Base-by-base conservation (phyloP, 2,888 invertebrate genomes). In the Erpobdella octoculata region DNA sequence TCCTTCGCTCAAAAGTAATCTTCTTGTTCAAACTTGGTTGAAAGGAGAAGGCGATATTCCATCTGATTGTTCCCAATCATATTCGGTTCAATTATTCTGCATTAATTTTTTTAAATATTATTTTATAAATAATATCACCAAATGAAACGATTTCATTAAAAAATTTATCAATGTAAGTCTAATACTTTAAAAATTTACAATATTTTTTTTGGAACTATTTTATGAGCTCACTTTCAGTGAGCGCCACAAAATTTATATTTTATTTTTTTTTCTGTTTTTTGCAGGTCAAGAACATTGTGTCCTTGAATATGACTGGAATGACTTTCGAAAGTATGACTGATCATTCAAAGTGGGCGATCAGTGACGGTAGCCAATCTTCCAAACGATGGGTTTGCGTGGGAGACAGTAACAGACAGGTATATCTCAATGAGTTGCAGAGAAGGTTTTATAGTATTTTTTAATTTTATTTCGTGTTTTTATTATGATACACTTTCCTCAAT, bases 371-470 rank as follows among this genome's bases (percentile, higher is more conserved):
- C n/a, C n/a, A n/a, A n/a, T n/a, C n/a, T n/a, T n/a, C n/a, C n/a
- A n/a, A n/a, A n/a, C n/a, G 6, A n/a, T 69, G 69, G 69, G 33
- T 69, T 15, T 69, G 69, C n/a, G 36, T 69, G 1, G 69, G 69
- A 58, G 69, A 69, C 21, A 69, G 48, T n/a, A 69, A 69, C 33
- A 48, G 69, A 69, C 69, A 69, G 58, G 69, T 69, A 25, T 15
- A 33, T 46, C 4, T n/a, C n/a, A n/a, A n/a, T n/a, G n/a, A n/a
- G n/a, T n/a, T n/a, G n/a, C n/a, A n/a, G n/a, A n/a, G n/a, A n/a
- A n/a, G n/a, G n/a, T n/a, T n/a, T n/a, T n/a, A n/a, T n/a, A n/a
- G n/a, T n/a, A n/a, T n/a, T n/a, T n/a, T n/a, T n/a, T n/a, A n/a
- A n/a, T n/a, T n/a, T n/a, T n/a, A n/a, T n/a, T n/a, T n/a, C n/a